These are phyloP conservation scores for Pampus argenteus DNA, from an alignment of 2,797 vertebrate species.

Conservation along the genomic window DNA sequence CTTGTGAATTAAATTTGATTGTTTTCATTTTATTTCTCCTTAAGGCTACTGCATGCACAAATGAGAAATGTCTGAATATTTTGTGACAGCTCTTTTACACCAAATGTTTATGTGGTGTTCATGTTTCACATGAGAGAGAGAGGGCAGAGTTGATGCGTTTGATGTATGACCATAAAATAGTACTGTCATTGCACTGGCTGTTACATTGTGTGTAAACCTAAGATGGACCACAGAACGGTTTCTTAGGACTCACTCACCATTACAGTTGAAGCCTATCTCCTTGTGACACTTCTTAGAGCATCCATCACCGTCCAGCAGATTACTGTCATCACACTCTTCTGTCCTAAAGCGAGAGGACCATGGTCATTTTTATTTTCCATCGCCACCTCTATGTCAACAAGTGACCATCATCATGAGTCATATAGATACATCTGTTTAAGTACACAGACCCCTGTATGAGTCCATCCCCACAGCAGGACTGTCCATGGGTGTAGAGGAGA, in stretches of 20 bases:
- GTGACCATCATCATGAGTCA: background rate
- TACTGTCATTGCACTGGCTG: background rate
- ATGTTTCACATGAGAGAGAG: conserved; percentile 29
- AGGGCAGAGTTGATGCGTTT: conserved; percentile 17
- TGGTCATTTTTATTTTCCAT: conserved; percentile 1
- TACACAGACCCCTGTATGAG: conserved; percentile 85
- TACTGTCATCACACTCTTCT: conserved; percentile 94
- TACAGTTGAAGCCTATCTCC: conserved; percentile 91
- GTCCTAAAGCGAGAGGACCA: conserved; percentile 76
- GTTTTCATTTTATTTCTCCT: conserved; percentile 37
- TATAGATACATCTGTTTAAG: background rate
- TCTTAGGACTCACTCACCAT: conserved; percentile 83
- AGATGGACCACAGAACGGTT: background rate
- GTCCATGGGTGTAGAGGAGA: conserved; percentile 87
- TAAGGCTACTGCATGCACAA: conserved; percentile 44
- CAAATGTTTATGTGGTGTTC: conserved; percentile 36
- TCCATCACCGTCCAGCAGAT: conserved; percentile 93
- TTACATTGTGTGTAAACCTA: background rate
- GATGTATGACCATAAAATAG: conserved; percentile 14
- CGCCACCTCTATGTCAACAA: background rate
- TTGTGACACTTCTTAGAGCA: conserved; percentile 91
- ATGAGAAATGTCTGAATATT: conserved; percentile 36
- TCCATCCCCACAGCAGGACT: conserved; percentile 92
- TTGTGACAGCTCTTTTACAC: conserved; percentile 34
- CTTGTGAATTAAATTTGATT: conserved; percentile 64